Evolutionary conservation across 2,888 invertebrate species (phyloP).

Genomic region (Zele albiditarsus): DNA sequence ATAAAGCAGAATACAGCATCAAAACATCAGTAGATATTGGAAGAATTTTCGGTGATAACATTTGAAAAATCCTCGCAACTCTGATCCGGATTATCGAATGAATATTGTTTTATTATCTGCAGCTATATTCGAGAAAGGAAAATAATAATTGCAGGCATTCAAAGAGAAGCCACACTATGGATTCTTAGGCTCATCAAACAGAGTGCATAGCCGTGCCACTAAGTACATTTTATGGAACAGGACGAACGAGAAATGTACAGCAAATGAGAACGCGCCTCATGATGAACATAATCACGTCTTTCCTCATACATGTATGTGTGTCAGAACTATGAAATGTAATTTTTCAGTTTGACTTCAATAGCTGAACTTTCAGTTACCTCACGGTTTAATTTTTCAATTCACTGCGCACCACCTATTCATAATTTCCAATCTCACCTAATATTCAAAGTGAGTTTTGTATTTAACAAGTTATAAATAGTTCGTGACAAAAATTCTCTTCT

Average conservation of each 20-base stretch:
- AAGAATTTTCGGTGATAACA: no score
- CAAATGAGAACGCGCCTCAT: constrained; percentile 35
- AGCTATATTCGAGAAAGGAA: constrained; percentile 1
- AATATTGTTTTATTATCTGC: not conserved
- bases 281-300: constrained; percentile 39
- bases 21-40: no score
- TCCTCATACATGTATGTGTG: not conserved
- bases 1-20: not conserved
- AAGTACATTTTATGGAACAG: constrained; percentile 7
- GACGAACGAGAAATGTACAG: constrained; percentile 18
- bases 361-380: not conserved
- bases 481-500: not conserved
- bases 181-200: constrained; percentile 16
- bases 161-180: constrained; percentile 9
- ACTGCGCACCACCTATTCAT: not conserved
- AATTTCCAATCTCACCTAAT: not conserved
- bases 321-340: not conserved
- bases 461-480: not conserved
- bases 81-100: not conserved
- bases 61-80: no score
- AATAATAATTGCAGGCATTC: not conserved
- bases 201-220: not conserved
- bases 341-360: not conserved
- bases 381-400: not conserved
- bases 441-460: constrained; percentile 4